Evolutionary conservation across 2,888 invertebrate genomes (phyloP), one percentile per base, ranked within the genome.

Genomic region (Mesorhabditis spiculigera): DNA sequence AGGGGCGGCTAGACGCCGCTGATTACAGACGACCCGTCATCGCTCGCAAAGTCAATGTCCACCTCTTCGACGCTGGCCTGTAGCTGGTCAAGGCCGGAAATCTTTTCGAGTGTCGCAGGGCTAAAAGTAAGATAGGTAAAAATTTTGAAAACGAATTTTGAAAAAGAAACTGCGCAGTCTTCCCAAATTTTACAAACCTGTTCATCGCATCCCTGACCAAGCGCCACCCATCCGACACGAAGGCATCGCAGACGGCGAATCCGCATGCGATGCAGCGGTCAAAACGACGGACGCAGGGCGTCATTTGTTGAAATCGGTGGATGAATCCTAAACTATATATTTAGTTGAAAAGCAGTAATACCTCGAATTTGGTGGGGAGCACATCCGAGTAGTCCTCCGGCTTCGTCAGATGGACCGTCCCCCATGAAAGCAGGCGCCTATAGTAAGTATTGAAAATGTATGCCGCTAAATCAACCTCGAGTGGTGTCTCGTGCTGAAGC

Each of bases 241-340:
- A 81, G n/a, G 74, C 75, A 13, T 74, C 68, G 4, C 71, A 70
- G 50, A 89, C 89, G 65, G 78, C 81, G 8, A 78, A 69, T 0
- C 95, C 95, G 86, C 98, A 98, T 0, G 94, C 97, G 64, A 94
- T 93, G 85, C 97, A 98, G 77, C 93, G 92, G 69, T 90, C 90
- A 88, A 94, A 98, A 81, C 93, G 91, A 67, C 90, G 89, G 63
- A 93, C 93, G 2, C 93, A 92, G 0, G 95, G 95, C 68, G 92
- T 87, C 61, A 94, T 91, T 67, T 92, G 92, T 41, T 66, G 45
- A 42, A 71, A 65, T 67, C 50, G 5, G 45, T 5, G 43, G 8
- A 45, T n/a, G 28, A 28, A 58, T 58, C 76, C 92, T 91, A n/a
- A 64, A 68, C n/a, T 61, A 8, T 65, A 5, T 66, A 58, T 58